Conservation (phyloP, 64 coral and sea anemone genomes). For the Platygyra sinensis region DNA sequence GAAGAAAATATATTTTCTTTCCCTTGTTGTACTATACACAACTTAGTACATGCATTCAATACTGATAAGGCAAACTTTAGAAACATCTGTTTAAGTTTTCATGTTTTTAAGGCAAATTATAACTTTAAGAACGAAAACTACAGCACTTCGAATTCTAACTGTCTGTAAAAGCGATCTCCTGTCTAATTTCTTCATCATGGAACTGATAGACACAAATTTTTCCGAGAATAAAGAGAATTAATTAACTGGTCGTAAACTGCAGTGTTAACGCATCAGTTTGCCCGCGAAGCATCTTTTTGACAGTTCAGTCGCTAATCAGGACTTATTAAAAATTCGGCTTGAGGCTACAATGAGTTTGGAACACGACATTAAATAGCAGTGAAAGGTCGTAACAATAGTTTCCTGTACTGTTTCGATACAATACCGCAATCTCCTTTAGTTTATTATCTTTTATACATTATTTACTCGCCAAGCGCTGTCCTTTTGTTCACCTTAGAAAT, state of each 20-base stretch:
- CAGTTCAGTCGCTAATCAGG: background rate
- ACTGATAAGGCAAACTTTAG: background rate
- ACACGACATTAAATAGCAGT: constrained; percentile 37
- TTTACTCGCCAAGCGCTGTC: constrained; percentile 21
- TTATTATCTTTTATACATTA: constrained; percentile 52
- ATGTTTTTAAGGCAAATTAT: background rate
- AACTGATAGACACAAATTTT: background rate
- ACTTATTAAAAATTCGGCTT: constrained; percentile 6
- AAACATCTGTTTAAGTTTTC: constrained; percentile 5
- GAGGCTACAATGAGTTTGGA: constrained; percentile 1
- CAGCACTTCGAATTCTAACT: background rate
- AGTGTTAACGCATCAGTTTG: background rate
- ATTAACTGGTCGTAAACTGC: background rate
- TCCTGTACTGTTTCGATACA: constrained; percentile 11
- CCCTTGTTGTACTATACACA: background rate
- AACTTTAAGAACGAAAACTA: background rate
- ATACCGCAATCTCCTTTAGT: constrained; percentile 23
- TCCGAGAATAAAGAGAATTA: background rate
- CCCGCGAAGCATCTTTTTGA: background rate
- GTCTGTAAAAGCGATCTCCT: background rate
- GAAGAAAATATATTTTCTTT: background rate
- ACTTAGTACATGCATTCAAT: background rate
- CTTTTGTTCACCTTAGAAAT: constrained; percentile 17
- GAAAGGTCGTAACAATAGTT: background rate
- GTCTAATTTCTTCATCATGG: background rate